Conservation (phyloP, 2,888 invertebrate species). For the Nymphalis c-album region DNA sequence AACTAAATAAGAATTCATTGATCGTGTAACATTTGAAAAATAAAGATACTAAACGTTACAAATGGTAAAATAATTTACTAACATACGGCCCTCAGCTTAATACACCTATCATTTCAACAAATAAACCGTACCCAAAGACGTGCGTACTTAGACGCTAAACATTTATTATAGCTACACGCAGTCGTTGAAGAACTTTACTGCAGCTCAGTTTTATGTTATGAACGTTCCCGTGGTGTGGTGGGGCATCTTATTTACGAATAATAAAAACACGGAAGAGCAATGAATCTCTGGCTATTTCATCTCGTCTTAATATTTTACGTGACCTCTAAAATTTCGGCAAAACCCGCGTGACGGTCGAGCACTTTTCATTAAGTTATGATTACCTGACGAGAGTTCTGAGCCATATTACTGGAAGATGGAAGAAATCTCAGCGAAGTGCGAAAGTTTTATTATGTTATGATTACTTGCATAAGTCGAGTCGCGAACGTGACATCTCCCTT, state of each 20-base stretch:
- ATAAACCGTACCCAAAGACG: conserved; percentile 42
- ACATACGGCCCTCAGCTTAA: conserved; percentile 18
- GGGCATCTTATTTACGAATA: conserved; percentile 78
- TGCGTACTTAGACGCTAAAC: conserved; percentile 57
- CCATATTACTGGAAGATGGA: conserved; percentile 64
- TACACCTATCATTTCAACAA: conserved; percentile 32
- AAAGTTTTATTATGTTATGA: conserved; percentile 80
- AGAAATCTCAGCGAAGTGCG: conserved; percentile 75
- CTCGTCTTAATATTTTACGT: conserved; percentile 81
- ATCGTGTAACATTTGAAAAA: no score
- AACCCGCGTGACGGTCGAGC: conserved; percentile 62
- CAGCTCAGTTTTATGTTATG: conserved; percentile 74
- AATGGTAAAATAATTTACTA: background rate
- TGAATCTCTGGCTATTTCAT: conserved; percentile 81
- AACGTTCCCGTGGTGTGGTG: conserved; percentile 69
- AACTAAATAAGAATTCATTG: no score
- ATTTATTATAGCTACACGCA: conserved; percentile 63
- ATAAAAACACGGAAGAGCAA: conserved; percentile 80
- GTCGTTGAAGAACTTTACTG: conserved; percentile 67
- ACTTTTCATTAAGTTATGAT: conserved; percentile 80
- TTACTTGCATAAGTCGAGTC: conserved; percentile 71
- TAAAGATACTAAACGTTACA: background rate
- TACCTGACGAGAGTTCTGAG: conserved; percentile 70
- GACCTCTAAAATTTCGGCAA: conserved; percentile 77
- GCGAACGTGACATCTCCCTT: conserved; percentile 56